Evolutionary conservation across 2,888 invertebrate genomes (phyloP).

Genomic region (Pyrrhosoma nymphula): DNA sequence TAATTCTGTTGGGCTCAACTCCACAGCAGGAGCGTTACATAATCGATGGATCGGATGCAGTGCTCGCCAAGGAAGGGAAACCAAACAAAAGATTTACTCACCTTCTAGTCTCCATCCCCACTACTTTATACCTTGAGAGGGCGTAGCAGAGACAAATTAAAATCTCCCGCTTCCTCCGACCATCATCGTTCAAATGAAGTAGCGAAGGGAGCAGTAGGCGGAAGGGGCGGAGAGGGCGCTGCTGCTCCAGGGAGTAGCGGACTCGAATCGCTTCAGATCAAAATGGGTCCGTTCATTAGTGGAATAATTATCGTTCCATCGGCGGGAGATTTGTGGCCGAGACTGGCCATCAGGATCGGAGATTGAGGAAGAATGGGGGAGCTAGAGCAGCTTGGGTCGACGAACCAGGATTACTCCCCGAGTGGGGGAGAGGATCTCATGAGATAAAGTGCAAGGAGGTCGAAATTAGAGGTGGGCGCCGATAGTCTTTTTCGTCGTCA

Average conservation of each 20-base stretch:
- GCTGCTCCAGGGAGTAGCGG: neutral
- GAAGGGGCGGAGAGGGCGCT: neutral
- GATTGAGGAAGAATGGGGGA: neutral
- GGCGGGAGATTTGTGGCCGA: neutral
- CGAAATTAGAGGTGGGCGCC: no score
- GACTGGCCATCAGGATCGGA: neutral
- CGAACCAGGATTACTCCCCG: neutral
- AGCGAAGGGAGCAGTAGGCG: neutral
- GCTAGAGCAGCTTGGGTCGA: neutral
- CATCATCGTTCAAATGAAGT: neutral
- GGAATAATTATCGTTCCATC: constrained; percentile 59
- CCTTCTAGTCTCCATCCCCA: neutral
- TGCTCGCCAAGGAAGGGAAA: neutral
- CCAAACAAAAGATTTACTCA: constrained; percentile 12
- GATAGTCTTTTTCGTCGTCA: no score
- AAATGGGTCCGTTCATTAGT: constrained; percentile 52
- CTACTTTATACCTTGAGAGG: neutral
- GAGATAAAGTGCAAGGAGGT: neutral
- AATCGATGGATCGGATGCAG: neutral
- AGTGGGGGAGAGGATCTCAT: neutral
- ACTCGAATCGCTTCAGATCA: neutral
- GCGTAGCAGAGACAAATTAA: neutral
- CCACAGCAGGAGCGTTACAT: neutral
- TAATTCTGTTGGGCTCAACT: neutral
- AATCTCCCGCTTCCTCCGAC: neutral